Conservation (phyloP, 2,113 vertebrate genomes). For the Puntigrus tetrazona region DNA sequence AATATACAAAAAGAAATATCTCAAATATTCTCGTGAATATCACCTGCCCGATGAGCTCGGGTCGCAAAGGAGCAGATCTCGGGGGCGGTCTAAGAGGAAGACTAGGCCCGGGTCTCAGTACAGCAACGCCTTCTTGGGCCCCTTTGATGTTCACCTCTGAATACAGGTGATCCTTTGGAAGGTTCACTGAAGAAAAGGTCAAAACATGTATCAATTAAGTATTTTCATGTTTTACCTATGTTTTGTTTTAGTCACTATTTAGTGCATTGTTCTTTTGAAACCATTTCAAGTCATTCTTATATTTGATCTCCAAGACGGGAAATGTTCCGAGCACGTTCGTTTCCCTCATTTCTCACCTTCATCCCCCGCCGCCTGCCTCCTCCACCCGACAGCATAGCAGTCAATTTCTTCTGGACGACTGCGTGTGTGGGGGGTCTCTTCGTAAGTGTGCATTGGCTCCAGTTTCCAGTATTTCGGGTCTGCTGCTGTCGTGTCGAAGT, state of each 20-base stretch:
- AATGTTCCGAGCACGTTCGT: neutral
- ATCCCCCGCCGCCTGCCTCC: neutral
- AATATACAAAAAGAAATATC: no score
- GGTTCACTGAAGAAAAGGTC: neutral
- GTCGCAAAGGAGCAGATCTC: conserved; percentile 10
- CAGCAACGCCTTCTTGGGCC: conserved; percentile 7
- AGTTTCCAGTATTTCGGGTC: conserved; percentile 60
- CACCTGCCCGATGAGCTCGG: conserved; percentile 49
- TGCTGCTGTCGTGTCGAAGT: neutral
- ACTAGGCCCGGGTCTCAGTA: conserved; percentile 30
- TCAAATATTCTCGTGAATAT: neutral
- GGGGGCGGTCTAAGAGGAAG: conserved; percentile 52
- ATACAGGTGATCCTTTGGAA: conserved; percentile 51
- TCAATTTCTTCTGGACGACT: conserved; percentile 31
- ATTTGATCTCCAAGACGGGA: neutral
- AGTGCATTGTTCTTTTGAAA: neutral
- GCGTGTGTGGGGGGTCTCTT: conserved; percentile 53
- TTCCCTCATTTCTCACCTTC: conserved; percentile 29
- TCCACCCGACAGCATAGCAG: conserved; percentile 53
- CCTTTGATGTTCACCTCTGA: conserved; percentile 63
- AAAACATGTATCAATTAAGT: neutral
- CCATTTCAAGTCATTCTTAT: neutral
- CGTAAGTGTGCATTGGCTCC: conserved; percentile 63
- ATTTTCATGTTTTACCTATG: neutral
- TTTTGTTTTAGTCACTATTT: neutral